These are phyloP conservation scores for Eulithis testata DNA, from an alignment of 2,888 invertebrate genomes.

Conservation along the genomic window DNA sequence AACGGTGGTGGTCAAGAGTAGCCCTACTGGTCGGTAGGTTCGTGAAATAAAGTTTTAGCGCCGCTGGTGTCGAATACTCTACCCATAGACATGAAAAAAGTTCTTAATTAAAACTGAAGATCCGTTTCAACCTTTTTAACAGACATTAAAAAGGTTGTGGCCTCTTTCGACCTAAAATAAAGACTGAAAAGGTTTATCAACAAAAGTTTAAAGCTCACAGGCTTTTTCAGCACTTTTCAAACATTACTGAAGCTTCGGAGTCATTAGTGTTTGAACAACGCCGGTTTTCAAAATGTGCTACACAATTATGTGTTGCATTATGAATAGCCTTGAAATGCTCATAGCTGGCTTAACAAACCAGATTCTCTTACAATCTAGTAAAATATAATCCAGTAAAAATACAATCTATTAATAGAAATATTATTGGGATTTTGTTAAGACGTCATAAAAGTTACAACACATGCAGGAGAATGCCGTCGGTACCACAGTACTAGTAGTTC, in stretches of 20 bases:
- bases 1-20: no score
- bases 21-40: not conserved
- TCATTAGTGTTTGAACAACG: conserved; percentile 2
- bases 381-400: no score
- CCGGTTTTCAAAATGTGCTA: not conserved
- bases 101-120: conserved; percentile 53
- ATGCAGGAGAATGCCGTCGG: no score
- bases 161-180: conserved; percentile 13
- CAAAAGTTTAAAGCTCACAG: conserved; percentile 6
- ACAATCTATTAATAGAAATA: no score
- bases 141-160: conserved; percentile 37
- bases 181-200: conserved; percentile 15
- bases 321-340: no score
- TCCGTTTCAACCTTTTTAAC: conserved; percentile 37
- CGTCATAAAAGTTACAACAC: no score
- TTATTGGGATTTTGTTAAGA: no score
- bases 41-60: conserved; percentile 37
- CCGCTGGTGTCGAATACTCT: conserved; percentile 32
- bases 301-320: not conserved
- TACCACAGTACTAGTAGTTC: no score
- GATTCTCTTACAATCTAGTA: no score
- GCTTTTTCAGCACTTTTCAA: not conserved
- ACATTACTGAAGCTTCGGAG: not conserved
- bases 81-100: conserved; percentile 49
- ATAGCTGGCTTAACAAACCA: no score